Percentiles rank a stretch among this genome's conserved stretches.
Conservation (phyloP, 2,797 vertebrate species). For the Phoxinus dragarum region DNA sequence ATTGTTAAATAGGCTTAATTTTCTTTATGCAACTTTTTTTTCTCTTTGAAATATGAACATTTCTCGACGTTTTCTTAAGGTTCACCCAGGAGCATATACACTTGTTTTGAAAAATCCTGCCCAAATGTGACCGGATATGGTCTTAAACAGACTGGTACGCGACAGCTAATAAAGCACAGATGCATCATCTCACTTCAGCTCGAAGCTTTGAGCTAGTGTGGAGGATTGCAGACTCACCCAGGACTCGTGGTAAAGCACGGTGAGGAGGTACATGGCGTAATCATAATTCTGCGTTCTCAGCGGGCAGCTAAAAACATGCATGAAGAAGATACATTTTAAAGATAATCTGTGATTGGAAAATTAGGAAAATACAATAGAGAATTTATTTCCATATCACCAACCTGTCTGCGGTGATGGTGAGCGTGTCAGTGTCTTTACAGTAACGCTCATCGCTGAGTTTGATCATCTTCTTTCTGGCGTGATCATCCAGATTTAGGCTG, state of each 20-base stretch:
- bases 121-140: not conserved
- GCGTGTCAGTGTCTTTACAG: conserved; percentile 80
- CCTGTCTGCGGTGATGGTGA: conserved; percentile 90
- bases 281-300: conserved; percentile 91
- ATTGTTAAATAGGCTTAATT: not conserved
- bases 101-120: not conserved
- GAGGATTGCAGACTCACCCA: conserved; percentile 84
- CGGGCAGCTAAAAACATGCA: conserved; percentile 82
- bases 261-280: conserved; percentile 92
- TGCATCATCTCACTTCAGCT: too few species aligned
- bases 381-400: conserved; percentile 59
- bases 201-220: not conserved
- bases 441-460: conserved; percentile 89
- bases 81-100: not conserved
- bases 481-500: conserved; percentile 91
- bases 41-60: not conserved
- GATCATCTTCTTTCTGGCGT: conserved; percentile 91
- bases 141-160: not conserved
- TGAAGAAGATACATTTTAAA: not conserved
- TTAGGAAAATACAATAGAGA: not conserved
- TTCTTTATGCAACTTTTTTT: not conserved
- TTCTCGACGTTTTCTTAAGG: not conserved
- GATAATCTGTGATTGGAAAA: not conserved
- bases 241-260: conserved; percentile 95
- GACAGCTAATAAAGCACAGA: not conserved